phyloP scores from a whole-genome alignment of 2,888 invertebrate genomes.

The Serrognathus titanus region DNA sequence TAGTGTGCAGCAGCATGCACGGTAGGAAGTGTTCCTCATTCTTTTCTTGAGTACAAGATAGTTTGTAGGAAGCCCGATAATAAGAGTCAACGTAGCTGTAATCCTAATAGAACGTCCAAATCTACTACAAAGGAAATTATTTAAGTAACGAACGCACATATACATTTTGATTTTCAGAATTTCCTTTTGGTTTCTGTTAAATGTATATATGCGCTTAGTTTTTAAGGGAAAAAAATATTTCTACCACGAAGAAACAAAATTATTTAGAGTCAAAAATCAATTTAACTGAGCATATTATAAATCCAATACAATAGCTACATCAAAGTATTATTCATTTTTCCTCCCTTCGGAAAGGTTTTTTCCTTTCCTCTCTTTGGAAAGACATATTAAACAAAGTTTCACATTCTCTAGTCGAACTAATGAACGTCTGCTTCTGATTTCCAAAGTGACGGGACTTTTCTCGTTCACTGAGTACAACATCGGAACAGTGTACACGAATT shows the following conservation, averaged over 20 bases:
- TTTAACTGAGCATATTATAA: constrained; percentile 40
- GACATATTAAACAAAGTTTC: constrained; percentile 23
- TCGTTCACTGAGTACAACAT: constrained; percentile 11
- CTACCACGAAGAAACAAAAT: not conserved
- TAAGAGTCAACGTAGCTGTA: constrained; percentile 22
- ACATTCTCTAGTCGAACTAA: constrained; percentile 15
- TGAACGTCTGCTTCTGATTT: not conserved
- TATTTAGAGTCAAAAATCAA: constrained; percentile 28
- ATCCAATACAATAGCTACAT: constrained; percentile 33
- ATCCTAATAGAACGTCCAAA: not conserved
- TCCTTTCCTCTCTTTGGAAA: constrained; percentile 18
- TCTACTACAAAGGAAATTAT: not conserved
- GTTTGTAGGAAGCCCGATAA: constrained; percentile 38
- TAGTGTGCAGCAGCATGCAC: constrained; percentile 34
- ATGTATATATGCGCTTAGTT: too few species aligned
- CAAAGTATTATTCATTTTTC: constrained; percentile 31
- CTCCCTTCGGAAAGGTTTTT: constrained; percentile 17
- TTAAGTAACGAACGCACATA: too few species aligned
- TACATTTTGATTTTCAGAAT: too few species aligned
- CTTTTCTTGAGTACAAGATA: constrained; percentile 13
- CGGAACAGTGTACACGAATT: constrained; percentile 11
- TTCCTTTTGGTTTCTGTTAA: too few species aligned
- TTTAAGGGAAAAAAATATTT: not conserved
- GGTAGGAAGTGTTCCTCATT: not conserved
- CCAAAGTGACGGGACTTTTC: too few species aligned